Percentiles rank a stretch among this genome's conserved stretches.
phyloP scores from a whole-genome alignment of 2,888 invertebrate species.

The Sarcophaga carnaria region DNA sequence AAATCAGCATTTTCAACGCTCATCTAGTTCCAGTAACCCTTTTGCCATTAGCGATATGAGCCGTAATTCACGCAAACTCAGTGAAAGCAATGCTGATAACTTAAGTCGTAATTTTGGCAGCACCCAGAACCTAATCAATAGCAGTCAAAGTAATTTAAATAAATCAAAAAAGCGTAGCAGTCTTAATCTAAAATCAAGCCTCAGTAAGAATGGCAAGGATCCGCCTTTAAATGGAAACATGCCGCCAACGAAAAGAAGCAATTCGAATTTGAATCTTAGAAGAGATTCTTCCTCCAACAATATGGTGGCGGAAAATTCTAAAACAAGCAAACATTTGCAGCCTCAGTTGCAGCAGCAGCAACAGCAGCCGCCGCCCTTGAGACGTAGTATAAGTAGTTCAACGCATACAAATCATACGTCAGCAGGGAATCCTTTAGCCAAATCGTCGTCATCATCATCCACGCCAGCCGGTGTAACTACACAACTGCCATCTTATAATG shows the following conservation, averaged over 20 bases:
- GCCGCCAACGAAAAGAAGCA: constrained; percentile 74
- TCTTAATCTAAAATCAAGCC: constrained; percentile 78
- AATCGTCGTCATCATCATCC: constrained; percentile 68
- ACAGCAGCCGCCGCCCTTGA: constrained; percentile 58
- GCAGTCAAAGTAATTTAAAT: constrained; percentile 79
- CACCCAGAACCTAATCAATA: constrained; percentile 81
- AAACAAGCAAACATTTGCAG: constrained; percentile 61
- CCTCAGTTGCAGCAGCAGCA: constrained; percentile 15
- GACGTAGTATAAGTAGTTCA: constrained; percentile 68
- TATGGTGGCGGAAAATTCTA: constrained; percentile 59
- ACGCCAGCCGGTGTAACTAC: constrained; percentile 51
- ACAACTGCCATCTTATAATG: constrained; percentile 71
- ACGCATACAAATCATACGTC: constrained; percentile 70
- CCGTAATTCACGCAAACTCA: constrained; percentile 76
- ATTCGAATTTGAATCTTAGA: constrained; percentile 80
- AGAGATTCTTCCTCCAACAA: constrained; percentile 75
- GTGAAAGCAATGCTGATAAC: constrained; percentile 76
- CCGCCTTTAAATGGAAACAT: constrained; percentile 71
- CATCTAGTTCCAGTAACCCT: constrained; percentile 79
- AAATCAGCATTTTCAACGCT: constrained; percentile 73
- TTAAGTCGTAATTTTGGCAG: constrained; percentile 81
- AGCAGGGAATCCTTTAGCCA: constrained; percentile 63
- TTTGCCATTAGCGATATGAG: constrained; percentile 73
- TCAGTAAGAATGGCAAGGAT: constrained; percentile 76
- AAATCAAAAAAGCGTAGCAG: constrained; percentile 81